Base-by-base conservation (phyloP, 2,113 vertebrate species). In the Thomomys bottae region DNA sequence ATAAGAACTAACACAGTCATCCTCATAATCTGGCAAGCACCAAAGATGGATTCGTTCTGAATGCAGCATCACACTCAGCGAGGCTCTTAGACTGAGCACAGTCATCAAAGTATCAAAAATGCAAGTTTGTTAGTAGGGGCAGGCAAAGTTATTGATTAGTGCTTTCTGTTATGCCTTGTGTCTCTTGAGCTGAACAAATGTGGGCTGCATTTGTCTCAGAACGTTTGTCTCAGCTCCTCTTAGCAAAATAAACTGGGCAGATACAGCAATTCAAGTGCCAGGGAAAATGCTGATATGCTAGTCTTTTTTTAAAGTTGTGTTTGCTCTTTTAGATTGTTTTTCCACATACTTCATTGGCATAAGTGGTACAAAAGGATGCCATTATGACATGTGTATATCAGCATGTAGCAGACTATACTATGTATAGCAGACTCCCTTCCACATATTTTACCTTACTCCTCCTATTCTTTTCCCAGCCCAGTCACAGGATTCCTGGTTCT, bases 191-290 rank as follows among this genome's bases (percentile, higher is more conserved):
- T 90, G 66, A 15, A 85, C 82, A 63, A 71, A 72, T n/a, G 30
- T 88, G 68, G 88, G 82, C 49, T 94, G 78, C 64, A 66, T 91
- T 85, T 94, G n/a, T 67, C 82, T 76, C 64, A 91, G 64, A 82
- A 88, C 2, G 9, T n/a, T 88, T 30, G 14, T 15, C 20, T 95
- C 49, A 40, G 59, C n/a, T 70, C 91, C 70, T 61, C 78, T 90
- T 70, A 79, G 77, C 59, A 79, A 26, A 23, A 90, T 42, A 73
- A 87, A 57, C 18, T 3, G 12, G 20, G 76, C 85, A 24, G 59
- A 49, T 28, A 40, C 32, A 36, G 17, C 49, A 73, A 70, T 63
- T 54, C 36, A 49, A 87, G 66, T 20, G 15, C 76, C 86, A 83
- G 61, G 14, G 71, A 49, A 91, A 42, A 80, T 30, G 20, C 45